Evolutionary conservation across 2,113 vertebrate species (phyloP), one percentile per base, ranked within the genome.

Genomic region (Promerops cafer): DNA sequence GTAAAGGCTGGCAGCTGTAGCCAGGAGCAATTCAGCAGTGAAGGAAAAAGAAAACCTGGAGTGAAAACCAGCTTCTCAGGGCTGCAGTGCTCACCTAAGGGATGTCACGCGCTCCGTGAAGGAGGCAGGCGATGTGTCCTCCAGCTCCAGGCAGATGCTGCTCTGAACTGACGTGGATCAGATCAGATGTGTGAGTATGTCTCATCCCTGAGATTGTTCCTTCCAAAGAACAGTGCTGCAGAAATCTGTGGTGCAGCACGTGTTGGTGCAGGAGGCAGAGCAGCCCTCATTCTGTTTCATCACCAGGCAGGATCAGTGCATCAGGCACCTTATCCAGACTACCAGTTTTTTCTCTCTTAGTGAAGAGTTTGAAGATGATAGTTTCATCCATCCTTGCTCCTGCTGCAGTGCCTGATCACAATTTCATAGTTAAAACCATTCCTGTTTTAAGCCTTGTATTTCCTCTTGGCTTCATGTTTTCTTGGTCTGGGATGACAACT

Each of bases 401-500:
- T 92, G 59, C 60, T 93, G 69, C 65, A 78, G 44, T 60, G 83
- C 53, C 61, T 68, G 39, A 70, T 83, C 54, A 33, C 66, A 66
- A 9, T 78, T 52, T 72, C 7, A 2, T 78, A 11, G 72, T 75
- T 92, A 70, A 92, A 94, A 40, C 47, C 27, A 22, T 92, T 81
- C 86, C 60, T 44, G 12, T 87, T 89, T 90, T 64, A 81, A 89
- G 64, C 72, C 60, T 68, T 47, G 6, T 88, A 10, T 30, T 95
- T 94, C 80, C 64, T 95, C 49, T 92, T 95, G 95, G 91, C 89
- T 95, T 91, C 61, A 1, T 87, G 59, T 21, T 65, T 90, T 52
- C 77, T 93, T 91, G 91, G 89, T 94, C 95, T 97, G 95, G 87
- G 74, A 42, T 82, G 86, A 91, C 89, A 94, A 84, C 94, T 94